phyloP scores from a whole-genome alignment of 2,113 vertebrate species.

The Cygnus buccinator region DNA sequence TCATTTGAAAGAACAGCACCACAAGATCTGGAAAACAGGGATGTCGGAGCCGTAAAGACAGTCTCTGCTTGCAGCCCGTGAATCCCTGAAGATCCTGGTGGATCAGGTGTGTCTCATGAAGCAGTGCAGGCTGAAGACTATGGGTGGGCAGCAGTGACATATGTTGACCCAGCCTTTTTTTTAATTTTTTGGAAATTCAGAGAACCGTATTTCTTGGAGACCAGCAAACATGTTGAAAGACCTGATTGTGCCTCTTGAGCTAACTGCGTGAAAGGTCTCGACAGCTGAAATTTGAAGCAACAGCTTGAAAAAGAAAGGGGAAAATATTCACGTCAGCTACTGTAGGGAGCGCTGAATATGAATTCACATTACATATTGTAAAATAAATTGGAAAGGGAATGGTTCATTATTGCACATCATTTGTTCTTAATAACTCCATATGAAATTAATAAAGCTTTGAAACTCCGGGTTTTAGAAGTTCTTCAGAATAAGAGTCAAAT shows the following conservation, averaged over 20 bases:
- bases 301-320: conserved; percentile 54
- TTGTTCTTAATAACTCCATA: conserved; percentile 59
- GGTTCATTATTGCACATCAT: conserved; percentile 43
- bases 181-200: background rate
- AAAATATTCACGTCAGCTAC: conserved; percentile 28
- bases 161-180: background rate
- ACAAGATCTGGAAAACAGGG: background rate
- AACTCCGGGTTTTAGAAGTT: conserved; percentile 35
- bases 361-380: conserved; percentile 56
- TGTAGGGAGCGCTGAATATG: conserved; percentile 17
- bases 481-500: conserved; percentile 17
- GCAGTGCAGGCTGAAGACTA: background rate
- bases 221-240: background rate
- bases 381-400: conserved; percentile 63
- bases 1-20: background rate
- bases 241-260: background rate
- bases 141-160: background rate
- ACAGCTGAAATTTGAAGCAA: conserved; percentile 37
- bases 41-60: background rate
- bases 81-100: background rate
- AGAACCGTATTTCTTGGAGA: background rate
- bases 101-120: background rate
- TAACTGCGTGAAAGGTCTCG: conserved; percentile 34
- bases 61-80: background rate
- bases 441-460: conserved; percentile 69